phyloP scores from a whole-genome alignment of 1,140 invertebrate species.

The Bombyx mandarina region DNA sequence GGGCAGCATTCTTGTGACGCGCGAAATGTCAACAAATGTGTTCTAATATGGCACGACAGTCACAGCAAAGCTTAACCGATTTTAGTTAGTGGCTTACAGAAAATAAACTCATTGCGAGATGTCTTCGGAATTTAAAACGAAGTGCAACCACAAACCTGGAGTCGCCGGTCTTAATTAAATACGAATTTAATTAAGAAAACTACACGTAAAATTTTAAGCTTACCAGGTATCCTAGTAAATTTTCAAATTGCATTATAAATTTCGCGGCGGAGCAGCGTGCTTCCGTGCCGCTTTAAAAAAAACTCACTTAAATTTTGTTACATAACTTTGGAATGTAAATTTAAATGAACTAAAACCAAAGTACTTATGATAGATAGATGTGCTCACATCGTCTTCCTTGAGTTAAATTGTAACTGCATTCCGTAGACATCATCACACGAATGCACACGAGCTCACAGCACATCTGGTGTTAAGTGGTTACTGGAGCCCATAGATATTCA shows the following conservation, averaged over 20 bases:
- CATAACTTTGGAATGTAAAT: constrained; percentile 37
- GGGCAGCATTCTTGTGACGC: no score
- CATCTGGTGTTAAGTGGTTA: no score
- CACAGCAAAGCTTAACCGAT: background rate
- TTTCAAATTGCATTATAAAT: constrained; percentile 7
- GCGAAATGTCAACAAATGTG: background rate
- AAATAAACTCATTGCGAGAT: no score
- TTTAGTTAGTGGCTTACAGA: no score
- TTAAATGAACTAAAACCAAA: constrained; percentile 16
- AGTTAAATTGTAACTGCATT: no score
- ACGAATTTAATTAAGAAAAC: constrained; percentile 3
- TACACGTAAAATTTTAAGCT: constrained; percentile 3
- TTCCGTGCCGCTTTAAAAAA: background rate
- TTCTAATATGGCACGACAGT: background rate
- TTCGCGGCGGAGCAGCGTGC: background rate
- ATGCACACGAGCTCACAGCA: no score
- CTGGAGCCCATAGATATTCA: no score
- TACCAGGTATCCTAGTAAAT: background rate
- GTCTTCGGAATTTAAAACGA: background rate
- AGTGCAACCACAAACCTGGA: background rate
- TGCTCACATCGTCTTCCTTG: no score
- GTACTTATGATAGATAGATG: no score
- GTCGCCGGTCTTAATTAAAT: background rate
- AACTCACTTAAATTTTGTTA: no score
- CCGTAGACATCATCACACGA: no score